Percentiles rank a stretch among this genome's conserved stretches.
Conservation (phyloP, 2,888 invertebrate species). For the Gisinianus flammeolus region DNA sequence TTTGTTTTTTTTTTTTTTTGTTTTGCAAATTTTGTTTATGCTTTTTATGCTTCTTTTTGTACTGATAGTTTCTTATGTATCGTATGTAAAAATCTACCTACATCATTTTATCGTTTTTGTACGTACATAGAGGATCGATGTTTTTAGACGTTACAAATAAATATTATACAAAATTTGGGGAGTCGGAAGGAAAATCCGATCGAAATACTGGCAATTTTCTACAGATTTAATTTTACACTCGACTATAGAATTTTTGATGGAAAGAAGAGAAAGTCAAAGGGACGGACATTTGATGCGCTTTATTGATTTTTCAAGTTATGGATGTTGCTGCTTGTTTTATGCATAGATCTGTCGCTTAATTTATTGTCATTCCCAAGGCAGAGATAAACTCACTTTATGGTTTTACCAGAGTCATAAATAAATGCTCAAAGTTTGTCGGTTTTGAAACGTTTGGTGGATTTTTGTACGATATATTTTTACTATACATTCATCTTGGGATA, state of each 20-base stretch:
- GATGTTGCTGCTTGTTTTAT: background rate
- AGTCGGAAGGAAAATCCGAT: background rate
- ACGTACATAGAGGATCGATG: background rate
- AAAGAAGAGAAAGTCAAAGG: background rate
- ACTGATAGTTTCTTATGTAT: background rate
- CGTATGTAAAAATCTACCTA: background rate
- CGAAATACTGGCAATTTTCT: background rate
- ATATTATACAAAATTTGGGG: background rate
- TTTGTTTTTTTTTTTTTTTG: constrained; percentile 15
- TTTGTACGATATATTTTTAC: constrained; percentile 33
- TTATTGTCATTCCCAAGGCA: constrained; percentile 11
- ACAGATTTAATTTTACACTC: constrained; percentile 19
- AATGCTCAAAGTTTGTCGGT: background rate
- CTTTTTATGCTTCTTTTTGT: background rate
- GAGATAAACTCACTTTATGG: constrained; percentile 28
- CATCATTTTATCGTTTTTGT: background rate
- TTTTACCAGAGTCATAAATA: constrained; percentile 31
- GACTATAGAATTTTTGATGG: constrained; percentile 18
- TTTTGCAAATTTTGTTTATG: constrained; percentile 7
- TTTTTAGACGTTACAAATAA: background rate
- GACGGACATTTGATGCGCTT: constrained; percentile 26
- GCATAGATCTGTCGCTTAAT: constrained; percentile 1
- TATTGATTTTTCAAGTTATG: constrained; percentile 25
- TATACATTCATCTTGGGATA: too few species aligned
- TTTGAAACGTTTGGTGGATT: constrained; percentile 14